These are phyloP conservation scores for Drosophila meridiana DNA, from an alignment of 2,888 invertebrate genomes.

Conservation along the genomic window DNA sequence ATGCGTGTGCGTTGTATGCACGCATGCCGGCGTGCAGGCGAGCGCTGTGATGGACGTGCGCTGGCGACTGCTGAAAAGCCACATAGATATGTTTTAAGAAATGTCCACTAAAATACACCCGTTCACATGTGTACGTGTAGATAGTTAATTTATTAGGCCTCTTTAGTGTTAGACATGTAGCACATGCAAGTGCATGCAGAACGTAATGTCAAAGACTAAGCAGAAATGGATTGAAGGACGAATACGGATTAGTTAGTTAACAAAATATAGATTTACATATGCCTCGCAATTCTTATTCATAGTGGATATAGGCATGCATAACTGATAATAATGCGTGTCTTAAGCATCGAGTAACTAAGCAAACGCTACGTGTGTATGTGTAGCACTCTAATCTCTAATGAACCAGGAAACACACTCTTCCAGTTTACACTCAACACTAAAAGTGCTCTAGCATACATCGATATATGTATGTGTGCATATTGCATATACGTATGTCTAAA, in stretches of 20 bases:
- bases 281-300: conserved; percentile 63
- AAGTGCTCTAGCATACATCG: conserved; percentile 28
- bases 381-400: not conserved
- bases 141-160: not conserved
- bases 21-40: not conserved
- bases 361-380: not conserved
- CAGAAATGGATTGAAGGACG: conserved; percentile 45
- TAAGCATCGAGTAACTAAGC: not conserved
- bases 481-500: too few relatives aligned
- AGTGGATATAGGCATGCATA: not conserved
- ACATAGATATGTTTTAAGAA: conserved; percentile 4
- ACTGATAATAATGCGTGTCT: conserved; percentile 9
- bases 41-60: too few relatives aligned
- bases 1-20: not conserved
- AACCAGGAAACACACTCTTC: conserved; percentile 16
- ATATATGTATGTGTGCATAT: not conserved
- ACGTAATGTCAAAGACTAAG: conserved; percentile 57
- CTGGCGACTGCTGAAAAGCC: not conserved
- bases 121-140: not conserved
- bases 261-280: conserved; percentile 23
- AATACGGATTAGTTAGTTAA: conserved; percentile 24
- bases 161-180: not conserved
- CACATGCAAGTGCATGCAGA: conserved; percentile 4
- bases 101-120: not conserved
- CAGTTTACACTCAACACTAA: conserved; percentile 28